A percentile compares a stretch with the other conserved stretches of the same genome.
phyloP scores from a whole-genome alignment of 30 jellyfish, hydroid and myxozoan species.

The Rhopilema esculentum region DNA sequence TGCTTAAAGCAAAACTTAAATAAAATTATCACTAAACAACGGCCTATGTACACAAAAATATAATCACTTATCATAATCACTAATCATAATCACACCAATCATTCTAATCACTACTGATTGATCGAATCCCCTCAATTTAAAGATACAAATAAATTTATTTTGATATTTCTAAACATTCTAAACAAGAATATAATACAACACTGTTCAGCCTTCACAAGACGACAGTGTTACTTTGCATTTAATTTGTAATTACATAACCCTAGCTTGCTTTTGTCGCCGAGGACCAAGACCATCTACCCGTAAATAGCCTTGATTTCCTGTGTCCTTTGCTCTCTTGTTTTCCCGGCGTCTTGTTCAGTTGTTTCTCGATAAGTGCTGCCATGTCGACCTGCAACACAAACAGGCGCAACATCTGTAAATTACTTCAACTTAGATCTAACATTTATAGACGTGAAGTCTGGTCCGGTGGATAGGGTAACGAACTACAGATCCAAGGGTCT shows the following conservation, averaged over 20 bases:
- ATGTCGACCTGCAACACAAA: slow-evolving; percentile 38
- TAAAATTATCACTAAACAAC: background rate
- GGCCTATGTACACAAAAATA: background rate
- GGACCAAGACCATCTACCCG: slow-evolving; percentile 66
- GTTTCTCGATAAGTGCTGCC: slow-evolving; percentile 67
- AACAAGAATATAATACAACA: background rate
- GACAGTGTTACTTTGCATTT: background rate
- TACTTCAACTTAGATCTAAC: too few relatives aligned
- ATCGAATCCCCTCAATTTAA: background rate
- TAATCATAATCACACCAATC: background rate
- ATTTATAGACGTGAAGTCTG: too few relatives aligned
- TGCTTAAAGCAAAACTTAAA: too few relatives aligned
- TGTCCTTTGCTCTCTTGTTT: slow-evolving; percentile 24
- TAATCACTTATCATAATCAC: background rate
- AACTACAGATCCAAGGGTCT: too few relatives aligned
- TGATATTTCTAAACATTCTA: background rate
- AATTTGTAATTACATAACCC: background rate
- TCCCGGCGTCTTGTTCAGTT: slow-evolving; percentile 18
- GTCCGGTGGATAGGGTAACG: too few relatives aligned
- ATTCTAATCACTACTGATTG: background rate
- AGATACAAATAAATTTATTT: background rate
- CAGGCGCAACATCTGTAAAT: background rate
- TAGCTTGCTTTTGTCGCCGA: slow-evolving; percentile 16
- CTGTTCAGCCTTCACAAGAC: background rate
- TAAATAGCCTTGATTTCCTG: slow-evolving; percentile 16